Evolutionary conservation across 1,140 invertebrate genomes (phyloP).

Genomic region (Drosophila ficusphila): DNA sequence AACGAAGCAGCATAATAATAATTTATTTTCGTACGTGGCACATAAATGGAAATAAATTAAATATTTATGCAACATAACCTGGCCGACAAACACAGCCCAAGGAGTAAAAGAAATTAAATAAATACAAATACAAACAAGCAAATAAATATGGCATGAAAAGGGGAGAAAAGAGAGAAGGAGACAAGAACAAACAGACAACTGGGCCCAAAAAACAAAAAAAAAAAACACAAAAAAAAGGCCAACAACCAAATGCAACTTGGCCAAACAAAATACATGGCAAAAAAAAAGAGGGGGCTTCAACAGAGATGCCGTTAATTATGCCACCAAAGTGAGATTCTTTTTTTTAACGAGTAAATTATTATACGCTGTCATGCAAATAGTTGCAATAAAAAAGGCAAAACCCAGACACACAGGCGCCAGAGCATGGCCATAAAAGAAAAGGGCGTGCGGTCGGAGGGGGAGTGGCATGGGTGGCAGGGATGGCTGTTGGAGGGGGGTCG

Average conservation of each 20-base stretch:
- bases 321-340: constrained; percentile 45
- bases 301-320: constrained; percentile 49
- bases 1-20: constrained; percentile 17
- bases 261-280: constrained; percentile 46
- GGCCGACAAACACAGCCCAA: constrained; percentile 31
- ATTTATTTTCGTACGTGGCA: constrained; percentile 19
- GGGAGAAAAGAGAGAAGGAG: not conserved
- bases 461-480: not conserved
- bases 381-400: constrained; percentile 48
- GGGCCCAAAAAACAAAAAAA: constrained; percentile 2
- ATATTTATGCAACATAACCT: constrained; percentile 40
- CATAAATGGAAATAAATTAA: constrained; percentile 54
- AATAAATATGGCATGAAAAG: constrained; percentile 20
- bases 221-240: constrained; percentile 9
- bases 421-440: constrained; percentile 33
- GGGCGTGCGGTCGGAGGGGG: not conserved
- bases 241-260: constrained; percentile 29
- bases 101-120: constrained; percentile 41
- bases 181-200: constrained; percentile 11
- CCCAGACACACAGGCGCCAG: constrained; percentile 47
- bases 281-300: constrained; percentile 20
- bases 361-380: constrained; percentile 52
- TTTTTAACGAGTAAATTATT: constrained; percentile 52
- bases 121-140: constrained; percentile 35
- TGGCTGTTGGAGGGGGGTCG: not conserved